A percentile compares a stretch with the other conserved stretches of the same genome.
phyloP scores from a whole-genome alignment of 2,797 vertebrate genomes.

The Smutsia temminckii region DNA sequence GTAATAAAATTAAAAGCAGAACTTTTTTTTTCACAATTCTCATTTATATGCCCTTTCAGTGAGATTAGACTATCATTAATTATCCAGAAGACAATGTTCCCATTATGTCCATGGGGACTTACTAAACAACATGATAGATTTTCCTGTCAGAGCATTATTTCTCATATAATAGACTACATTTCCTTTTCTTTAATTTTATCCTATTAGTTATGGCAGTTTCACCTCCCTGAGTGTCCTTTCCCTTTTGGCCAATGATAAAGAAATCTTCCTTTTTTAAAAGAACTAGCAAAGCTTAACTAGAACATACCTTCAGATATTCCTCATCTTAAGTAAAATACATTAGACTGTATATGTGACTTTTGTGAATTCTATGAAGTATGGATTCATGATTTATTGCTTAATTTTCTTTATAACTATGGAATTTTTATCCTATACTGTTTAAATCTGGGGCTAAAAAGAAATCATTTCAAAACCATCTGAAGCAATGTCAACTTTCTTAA shows the following conservation, averaged over 20 bases:
- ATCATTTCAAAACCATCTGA: background rate
- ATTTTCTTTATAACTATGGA: background rate
- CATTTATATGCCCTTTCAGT: slow-evolving; percentile 47
- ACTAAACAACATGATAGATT: slow-evolving; percentile 56
- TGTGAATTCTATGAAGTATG: background rate
- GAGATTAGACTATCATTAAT: slow-evolving; percentile 52
- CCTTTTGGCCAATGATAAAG: background rate
- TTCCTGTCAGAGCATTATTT: slow-evolving; percentile 51
- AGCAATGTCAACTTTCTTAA: background rate
- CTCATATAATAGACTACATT: slow-evolving; percentile 30
- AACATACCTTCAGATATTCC: background rate
- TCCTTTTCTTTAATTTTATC: slow-evolving; percentile 51
- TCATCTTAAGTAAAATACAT: background rate
- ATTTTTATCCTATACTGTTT: background rate
- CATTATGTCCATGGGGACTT: slow-evolving; percentile 47
- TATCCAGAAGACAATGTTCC: slow-evolving; percentile 40
- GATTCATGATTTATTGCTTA: background rate
- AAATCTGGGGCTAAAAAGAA: background rate
- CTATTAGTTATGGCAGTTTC: background rate
- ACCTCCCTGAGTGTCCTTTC: background rate
- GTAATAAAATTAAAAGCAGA: slow-evolving; percentile 47
- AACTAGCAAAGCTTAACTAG: background rate
- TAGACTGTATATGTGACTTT: background rate
- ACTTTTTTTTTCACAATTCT: background rate
- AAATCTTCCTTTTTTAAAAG: background rate